These are phyloP conservation scores for Pherbina coryleti DNA, from an alignment of 2,888 invertebrate species.

Conservation along the genomic window DNA sequence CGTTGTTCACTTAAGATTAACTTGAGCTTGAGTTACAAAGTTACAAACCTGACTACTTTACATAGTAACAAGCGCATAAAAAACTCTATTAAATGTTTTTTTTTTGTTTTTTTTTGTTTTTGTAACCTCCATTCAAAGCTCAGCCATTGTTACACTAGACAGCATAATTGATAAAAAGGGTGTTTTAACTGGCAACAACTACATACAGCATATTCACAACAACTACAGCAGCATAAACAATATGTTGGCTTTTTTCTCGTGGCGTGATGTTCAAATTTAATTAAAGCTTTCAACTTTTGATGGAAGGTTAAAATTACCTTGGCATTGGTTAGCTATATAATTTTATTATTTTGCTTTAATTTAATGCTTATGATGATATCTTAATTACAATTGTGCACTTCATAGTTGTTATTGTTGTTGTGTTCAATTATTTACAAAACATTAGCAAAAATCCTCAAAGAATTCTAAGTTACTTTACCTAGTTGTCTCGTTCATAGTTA, in stretches of 20 bases:
- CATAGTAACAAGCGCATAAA: no score
- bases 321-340: conserved; percentile 30
- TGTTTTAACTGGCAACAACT: not conserved
- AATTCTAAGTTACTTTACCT: no score
- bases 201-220: no score
- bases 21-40: no score
- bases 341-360: not conserved
- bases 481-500: not conserved
- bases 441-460: not conserved
- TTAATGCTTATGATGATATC: not conserved
- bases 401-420: not conserved
- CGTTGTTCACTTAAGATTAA: no score
- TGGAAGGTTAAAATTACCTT: conserved; percentile 59
- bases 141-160: not conserved
- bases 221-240: not conserved
- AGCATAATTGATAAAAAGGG: not conserved
- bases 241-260: not conserved
- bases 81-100: no score
- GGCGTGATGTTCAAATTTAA: conserved; percentile 31
- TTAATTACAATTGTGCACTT: not conserved
- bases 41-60: no score
- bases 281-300: conserved; percentile 29
- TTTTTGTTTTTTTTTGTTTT: no score
- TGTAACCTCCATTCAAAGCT: not conserved
- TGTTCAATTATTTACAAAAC: not conserved